Evolutionary conservation across 2,888 invertebrate genomes (phyloP).

Genomic region (Melipona bicolor): DNA sequence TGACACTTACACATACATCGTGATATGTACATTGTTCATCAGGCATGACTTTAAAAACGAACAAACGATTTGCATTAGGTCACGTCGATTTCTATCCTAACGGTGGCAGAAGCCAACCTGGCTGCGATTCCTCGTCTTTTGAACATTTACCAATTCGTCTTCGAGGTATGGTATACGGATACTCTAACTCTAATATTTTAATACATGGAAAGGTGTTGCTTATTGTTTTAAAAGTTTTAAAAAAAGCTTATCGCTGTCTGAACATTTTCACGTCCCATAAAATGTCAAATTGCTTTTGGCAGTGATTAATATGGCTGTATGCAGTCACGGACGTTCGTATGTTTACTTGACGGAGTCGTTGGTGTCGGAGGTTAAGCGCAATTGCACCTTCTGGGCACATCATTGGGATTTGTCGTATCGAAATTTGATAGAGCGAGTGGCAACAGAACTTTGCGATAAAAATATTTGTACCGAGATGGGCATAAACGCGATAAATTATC

Average conservation of each 20-base stretch:
- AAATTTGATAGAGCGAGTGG: slow-evolving; percentile 83
- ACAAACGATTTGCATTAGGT: slow-evolving; percentile 79
- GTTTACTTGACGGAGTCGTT: slow-evolving; percentile 87
- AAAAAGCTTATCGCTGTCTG: too few species aligned
- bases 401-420: slow-evolving; percentile 86
- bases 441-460: slow-evolving; percentile 81
- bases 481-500: slow-evolving; percentile 84
- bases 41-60: neutral
- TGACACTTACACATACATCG: neutral
- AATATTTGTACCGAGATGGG: slow-evolving; percentile 86
- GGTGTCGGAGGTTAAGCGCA: slow-evolving; percentile 78
- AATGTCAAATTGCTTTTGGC: slow-evolving; percentile 76
- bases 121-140: slow-evolving; percentile 84
- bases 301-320: slow-evolving; percentile 85
- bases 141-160: slow-evolving; percentile 81
- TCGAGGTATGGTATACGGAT: slow-evolving; percentile 80
- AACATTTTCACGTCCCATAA: neutral
- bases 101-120: slow-evolving; percentile 89
- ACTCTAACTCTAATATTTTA: neutral
- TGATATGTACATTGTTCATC: neutral
- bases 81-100: slow-evolving; percentile 90
- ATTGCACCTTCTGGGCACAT: slow-evolving; percentile 86
- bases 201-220: neutral
- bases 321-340: slow-evolving; percentile 88
- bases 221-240: neutral